These are phyloP conservation scores for Apus apus DNA, from an alignment of 2,113 vertebrate genomes.

Conservation along the genomic window DNA sequence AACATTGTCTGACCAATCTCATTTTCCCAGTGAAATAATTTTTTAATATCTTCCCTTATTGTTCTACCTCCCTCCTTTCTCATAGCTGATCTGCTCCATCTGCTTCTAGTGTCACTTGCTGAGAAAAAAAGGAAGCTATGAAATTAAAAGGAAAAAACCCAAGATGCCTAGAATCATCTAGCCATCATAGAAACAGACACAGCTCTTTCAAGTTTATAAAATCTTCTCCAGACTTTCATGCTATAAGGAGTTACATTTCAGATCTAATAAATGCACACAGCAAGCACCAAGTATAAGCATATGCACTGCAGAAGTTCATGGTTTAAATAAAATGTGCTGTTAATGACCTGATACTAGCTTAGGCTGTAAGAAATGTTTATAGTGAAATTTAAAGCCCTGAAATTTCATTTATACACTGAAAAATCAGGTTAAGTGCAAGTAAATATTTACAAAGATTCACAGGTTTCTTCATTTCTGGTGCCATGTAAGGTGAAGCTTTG, in stretches of 20 bases:
- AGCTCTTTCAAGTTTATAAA: not conserved
- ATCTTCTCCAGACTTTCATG: not conserved
- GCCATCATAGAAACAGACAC: not conserved
- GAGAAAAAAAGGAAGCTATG: not conserved
- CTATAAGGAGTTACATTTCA: not conserved
- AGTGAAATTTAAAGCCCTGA: not conserved
- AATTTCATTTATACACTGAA: not conserved
- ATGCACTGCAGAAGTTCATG: not conserved
- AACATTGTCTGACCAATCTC: not conserved
- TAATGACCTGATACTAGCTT: not conserved
- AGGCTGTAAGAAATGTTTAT: not conserved
- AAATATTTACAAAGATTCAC: not conserved
- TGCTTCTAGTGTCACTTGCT: not conserved
- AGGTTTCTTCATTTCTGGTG: not conserved
- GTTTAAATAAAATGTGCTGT: not conserved
- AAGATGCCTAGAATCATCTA: not conserved
- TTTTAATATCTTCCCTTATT: not conserved
- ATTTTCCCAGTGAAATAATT: not conserved
- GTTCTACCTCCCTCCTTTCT: not conserved
- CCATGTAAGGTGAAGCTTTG: not conserved
- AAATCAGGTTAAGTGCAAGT: not conserved
- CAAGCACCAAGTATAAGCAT: not conserved
- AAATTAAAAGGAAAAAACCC: rapidly evolving
- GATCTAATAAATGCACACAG: not conserved
- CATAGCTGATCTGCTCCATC: not conserved